Conservation (phyloP, 2,113 vertebrate genomes). For the Callipepla squamata region DNA sequence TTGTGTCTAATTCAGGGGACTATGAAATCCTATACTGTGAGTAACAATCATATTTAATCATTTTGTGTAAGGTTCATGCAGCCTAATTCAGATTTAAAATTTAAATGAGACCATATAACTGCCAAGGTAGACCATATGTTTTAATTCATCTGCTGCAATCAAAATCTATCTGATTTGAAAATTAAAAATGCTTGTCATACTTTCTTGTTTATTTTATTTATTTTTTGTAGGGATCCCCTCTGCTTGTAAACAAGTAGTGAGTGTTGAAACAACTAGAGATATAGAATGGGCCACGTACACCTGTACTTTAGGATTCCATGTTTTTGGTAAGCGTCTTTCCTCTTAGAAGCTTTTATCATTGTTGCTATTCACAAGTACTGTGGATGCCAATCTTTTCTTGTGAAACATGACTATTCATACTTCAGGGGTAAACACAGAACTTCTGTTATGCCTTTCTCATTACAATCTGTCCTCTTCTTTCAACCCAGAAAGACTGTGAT, state of each 20-base stretch:
- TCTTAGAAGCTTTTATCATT: background rate
- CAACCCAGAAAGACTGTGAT: slow-evolving; percentile 25
- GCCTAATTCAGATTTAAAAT: slow-evolving; percentile 36
- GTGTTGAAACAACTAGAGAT: slow-evolving; percentile 93
- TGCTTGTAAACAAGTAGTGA: slow-evolving; percentile 96
- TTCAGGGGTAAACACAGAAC: slow-evolving; percentile 34
- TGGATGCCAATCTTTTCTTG: background rate
- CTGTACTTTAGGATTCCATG: slow-evolving; percentile 94
- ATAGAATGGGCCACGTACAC: slow-evolving; percentile 92
- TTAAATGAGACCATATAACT: slow-evolving; percentile 26
- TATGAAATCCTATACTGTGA: slow-evolving; percentile 99
- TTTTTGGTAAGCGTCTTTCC: slow-evolving; percentile 86
- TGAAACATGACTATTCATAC: slow-evolving; percentile 50
- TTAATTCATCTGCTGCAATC: slow-evolving; percentile 47
- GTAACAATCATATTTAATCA: slow-evolving; percentile 67
- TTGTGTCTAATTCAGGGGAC: slow-evolving; percentile 98
- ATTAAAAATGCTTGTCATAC: background rate
- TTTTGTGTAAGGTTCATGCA: slow-evolving; percentile 25
- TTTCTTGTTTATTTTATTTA: background rate
- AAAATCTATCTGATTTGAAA: slow-evolving; percentile 2
- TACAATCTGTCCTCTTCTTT: slow-evolving; percentile 64
- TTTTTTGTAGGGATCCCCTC: slow-evolving; percentile 90
- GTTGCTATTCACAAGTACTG: slow-evolving; percentile 39
- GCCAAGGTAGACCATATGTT: slow-evolving; percentile 48
- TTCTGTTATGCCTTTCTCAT: slow-evolving; percentile 53